These are phyloP conservation scores for Porphyrio hochstetteri DNA, from an alignment of 2,113 vertebrate genomes.

Conservation along the genomic window DNA sequence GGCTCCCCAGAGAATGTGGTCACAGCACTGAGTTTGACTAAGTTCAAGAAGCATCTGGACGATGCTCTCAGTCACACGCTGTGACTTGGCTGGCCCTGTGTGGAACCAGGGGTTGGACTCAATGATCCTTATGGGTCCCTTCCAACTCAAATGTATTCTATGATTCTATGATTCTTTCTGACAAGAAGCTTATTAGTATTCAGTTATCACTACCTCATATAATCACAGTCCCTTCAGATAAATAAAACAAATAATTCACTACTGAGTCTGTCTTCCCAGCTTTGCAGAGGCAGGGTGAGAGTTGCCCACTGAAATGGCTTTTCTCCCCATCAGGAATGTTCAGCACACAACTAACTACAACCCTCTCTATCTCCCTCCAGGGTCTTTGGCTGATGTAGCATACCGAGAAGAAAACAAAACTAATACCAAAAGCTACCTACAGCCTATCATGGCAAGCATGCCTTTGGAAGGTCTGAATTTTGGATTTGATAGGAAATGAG, in stretches of 20 bases:
- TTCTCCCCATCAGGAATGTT: background rate
- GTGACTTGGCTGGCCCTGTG: too few relatives aligned
- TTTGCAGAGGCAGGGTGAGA: background rate
- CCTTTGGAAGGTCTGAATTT: background rate
- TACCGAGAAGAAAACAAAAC: background rate
- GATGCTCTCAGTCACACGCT: too few relatives aligned
- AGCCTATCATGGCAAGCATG: background rate
- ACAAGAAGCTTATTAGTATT: background rate
- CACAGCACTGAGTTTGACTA: too few relatives aligned
- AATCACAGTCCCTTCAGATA: background rate
- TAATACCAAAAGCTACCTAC: background rate
- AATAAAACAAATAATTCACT: background rate
- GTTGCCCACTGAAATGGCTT: background rate
- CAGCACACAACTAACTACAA: background rate
- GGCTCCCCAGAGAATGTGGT: too few relatives aligned
- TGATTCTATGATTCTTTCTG: background rate
- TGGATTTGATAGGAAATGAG: background rate
- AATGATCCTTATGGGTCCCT: too few relatives aligned
- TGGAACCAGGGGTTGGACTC: too few relatives aligned
- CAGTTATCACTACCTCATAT: background rate
- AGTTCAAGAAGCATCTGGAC: too few relatives aligned
- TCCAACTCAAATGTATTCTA: too few relatives aligned
- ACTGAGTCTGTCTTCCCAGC: background rate
- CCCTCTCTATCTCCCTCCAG: background rate
- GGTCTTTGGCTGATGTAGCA: background rate